A percentile compares a stretch with the other conserved stretches of the same genome.
Evolutionary conservation across 1,140 invertebrate species (phyloP).

Genomic region (Tribolium castaneum): DNA sequence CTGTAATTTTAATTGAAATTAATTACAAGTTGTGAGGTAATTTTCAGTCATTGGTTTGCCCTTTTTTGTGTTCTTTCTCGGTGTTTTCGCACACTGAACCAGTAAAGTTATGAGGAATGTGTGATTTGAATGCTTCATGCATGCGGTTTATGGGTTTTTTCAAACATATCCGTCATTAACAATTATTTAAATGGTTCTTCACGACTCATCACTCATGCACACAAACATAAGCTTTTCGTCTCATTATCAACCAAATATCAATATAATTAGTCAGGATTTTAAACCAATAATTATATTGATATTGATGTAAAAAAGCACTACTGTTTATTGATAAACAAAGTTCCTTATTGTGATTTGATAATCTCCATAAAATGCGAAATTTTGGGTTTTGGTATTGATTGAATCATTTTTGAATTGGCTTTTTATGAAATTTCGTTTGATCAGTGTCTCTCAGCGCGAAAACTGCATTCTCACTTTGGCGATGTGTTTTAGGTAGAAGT

Average conservation of each 20-base stretch:
- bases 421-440: slow-evolving; percentile 17
- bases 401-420: slow-evolving; percentile 28
- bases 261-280: not conserved
- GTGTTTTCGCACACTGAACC: not conserved
- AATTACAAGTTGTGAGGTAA: no score
- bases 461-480: not conserved
- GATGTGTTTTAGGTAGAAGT: slow-evolving; percentile 75
- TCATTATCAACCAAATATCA: slow-evolving; percentile 6
- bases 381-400: not conserved
- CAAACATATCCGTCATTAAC: not conserved
- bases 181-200: slow-evolving; percentile 7
- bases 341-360: not conserved
- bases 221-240: slow-evolving; percentile 42
- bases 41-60: not conserved
- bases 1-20: no score
- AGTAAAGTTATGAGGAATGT: slow-evolving; percentile 39
- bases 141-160: slow-evolving; percentile 45
- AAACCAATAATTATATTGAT: not conserved
- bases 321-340: not conserved
- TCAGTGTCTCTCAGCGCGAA: not conserved
- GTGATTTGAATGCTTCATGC: slow-evolving; percentile 40
- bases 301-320: not conserved
- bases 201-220: slow-evolving; percentile 46
- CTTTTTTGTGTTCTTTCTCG: not conserved
- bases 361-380: slow-evolving; percentile 6